Percentiles rank a stretch among this genome's conserved stretches.
These are phyloP conservation scores for Nanorana parkeri DNA, from an alignment of 2,113 vertebrate species.

Conservation along the genomic window DNA sequence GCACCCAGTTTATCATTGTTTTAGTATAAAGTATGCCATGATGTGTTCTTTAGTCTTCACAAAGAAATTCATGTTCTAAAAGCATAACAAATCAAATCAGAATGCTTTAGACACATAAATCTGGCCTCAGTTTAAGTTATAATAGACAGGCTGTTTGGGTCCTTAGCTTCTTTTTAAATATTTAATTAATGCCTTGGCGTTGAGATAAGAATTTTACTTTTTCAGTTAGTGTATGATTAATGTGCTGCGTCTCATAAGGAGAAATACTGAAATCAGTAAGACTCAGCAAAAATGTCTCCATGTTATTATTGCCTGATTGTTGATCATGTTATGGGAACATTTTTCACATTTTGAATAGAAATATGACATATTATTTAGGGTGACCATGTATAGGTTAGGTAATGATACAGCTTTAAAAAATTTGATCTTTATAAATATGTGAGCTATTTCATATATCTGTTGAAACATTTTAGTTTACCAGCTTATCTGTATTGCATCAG, in stretches of 20 bases:
- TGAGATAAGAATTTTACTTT: slow-evolving; percentile 45
- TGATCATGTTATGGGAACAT: slow-evolving; percentile 29
- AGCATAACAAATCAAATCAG: slow-evolving; percentile 30
- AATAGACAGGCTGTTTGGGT: slow-evolving; percentile 43
- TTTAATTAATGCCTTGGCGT: slow-evolving; percentile 49
- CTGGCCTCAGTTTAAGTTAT: slow-evolving; percentile 25
- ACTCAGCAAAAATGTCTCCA: slow-evolving; percentile 42
- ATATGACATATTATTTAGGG: slow-evolving; percentile 26
- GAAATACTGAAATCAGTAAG: slow-evolving; percentile 23
- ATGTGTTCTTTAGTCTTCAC: slow-evolving; percentile 38
- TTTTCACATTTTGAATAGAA: slow-evolving; percentile 30
- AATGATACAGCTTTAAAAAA: neutral
- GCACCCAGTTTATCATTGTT: slow-evolving; percentile 24
- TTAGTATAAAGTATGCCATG: slow-evolving; percentile 1
- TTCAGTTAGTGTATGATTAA: slow-evolving; percentile 43
- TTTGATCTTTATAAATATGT: neutral
- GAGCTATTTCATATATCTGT: neutral
- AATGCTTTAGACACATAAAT: slow-evolving; percentile 42
- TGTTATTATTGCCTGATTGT: slow-evolving; percentile 35
- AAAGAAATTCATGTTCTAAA: slow-evolving; percentile 31
- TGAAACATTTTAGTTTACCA: neutral
- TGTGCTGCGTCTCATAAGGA: slow-evolving; percentile 36
- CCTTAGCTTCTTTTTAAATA: slow-evolving; percentile 39
- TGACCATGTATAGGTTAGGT: neutral
- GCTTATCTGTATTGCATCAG: too few species aligned